Percentiles rank a stretch among this genome's conserved stretches.
Conservation (phyloP, 2,113 vertebrate species). For the Hippocampus mohnikei region DNA sequence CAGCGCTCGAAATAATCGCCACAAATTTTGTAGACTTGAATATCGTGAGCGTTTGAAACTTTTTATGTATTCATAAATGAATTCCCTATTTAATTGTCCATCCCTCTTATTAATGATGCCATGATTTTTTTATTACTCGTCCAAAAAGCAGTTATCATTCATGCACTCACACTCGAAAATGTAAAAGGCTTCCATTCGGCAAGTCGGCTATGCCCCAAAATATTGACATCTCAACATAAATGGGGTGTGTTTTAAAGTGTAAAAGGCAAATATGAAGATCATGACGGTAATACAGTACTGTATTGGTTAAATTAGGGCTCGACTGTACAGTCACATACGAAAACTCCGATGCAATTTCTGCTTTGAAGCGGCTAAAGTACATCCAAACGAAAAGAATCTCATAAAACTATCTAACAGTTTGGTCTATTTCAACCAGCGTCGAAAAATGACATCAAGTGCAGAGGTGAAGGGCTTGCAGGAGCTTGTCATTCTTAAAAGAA, state of each 20-base stretch:
- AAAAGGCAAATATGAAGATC: neutral
- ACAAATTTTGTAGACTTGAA: neutral
- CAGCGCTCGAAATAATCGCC: neutral
- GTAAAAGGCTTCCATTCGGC: neutral
- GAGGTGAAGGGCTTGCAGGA: slow-evolving; percentile 35
- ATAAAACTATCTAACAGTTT: neutral
- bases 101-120: too few relatives aligned
- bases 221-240: neutral
- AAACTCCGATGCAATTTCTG: too few relatives aligned
- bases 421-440: neutral
- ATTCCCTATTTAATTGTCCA: too few relatives aligned
- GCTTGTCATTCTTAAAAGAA: slow-evolving; percentile 32
- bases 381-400: neutral
- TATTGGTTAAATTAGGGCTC: too few relatives aligned
- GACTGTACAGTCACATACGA: too few relatives aligned
- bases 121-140: neutral
- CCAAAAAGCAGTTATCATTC: neutral
- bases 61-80: too few relatives aligned
- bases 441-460: neutral
- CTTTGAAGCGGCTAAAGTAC: neutral
- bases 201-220: neutral
- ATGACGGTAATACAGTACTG: neutral
- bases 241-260: neutral
- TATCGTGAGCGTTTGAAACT: neutral
- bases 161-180: neutral